Percentiles rank a stretch among this genome's conserved stretches.
These are phyloP conservation scores for Caenorhabditis briggsae DNA, from an alignment of 1,140 invertebrate genomes.

Conservation along the genomic window DNA sequence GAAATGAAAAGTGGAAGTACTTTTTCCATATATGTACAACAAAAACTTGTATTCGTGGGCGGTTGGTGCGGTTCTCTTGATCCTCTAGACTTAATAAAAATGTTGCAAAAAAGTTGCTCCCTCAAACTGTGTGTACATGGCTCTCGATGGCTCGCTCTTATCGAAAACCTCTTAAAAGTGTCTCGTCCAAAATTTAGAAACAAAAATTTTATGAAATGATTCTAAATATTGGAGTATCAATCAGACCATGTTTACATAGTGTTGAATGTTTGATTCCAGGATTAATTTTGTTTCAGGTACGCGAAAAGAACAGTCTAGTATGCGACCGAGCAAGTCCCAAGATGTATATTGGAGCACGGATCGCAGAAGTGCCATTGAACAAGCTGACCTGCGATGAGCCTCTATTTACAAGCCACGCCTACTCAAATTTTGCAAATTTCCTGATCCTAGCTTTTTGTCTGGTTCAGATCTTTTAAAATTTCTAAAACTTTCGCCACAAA, in stretches of 20 bases:
- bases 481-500: not conserved
- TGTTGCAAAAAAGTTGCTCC: not conserved
- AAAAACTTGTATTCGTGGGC: conserved; percentile 49
- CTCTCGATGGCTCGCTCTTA: conserved; percentile 27
- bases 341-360: conserved; percentile 69
- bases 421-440: not conserved
- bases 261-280: conserved; percentile 33
- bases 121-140: conserved; percentile 1
- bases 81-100: not conserved
- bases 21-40: not conserved
- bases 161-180: not conserved
- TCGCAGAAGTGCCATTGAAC: conserved; percentile 72
- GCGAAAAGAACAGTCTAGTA: conserved; percentile 70
- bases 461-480: not conserved
- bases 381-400: conserved; percentile 68
- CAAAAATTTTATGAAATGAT: not conserved
- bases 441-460: not conserved
- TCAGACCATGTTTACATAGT: conserved; percentile 40
- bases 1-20: conserved; percentile 33
- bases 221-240: conserved; percentile 4
- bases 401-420: conserved; percentile 2
- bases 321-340: conserved; percentile 71
- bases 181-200: not conserved
- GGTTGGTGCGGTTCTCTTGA: conserved; percentile 49
- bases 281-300: conserved; percentile 66